phyloP scores from a whole-genome alignment of 2,113 vertebrate species.

The Sceloporus tristichus region DNA sequence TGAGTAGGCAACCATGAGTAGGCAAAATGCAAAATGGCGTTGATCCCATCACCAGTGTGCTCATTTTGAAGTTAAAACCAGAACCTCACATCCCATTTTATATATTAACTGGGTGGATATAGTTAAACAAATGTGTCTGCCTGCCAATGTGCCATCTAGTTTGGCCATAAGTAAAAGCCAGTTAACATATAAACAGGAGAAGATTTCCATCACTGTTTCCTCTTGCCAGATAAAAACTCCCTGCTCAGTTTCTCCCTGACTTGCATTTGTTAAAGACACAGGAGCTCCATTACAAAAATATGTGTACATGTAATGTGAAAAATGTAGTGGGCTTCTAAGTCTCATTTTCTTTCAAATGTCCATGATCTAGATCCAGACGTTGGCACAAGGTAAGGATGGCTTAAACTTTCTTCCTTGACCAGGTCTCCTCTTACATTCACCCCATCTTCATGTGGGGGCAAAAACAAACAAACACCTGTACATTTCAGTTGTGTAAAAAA shows the following conservation, averaged over 20 bases:
- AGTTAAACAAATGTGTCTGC: neutral
- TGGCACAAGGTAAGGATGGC: neutral
- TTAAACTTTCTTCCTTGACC: neutral
- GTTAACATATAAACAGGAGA: neutral
- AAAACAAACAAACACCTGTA: neutral
- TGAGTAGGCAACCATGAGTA: neutral
- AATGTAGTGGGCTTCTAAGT: neutral
- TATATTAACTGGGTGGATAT: neutral
- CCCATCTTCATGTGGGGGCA: neutral
- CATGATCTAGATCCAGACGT: neutral
- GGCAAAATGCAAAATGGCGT: too few species aligned
- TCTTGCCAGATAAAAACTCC: neutral
- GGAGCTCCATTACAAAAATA: neutral
- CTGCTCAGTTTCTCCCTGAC: neutral
- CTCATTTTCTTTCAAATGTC: neutral
- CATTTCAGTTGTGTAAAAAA: neutral
- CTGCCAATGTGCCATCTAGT: neutral
- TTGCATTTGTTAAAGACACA: neutral
- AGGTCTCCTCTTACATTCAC: neutral
- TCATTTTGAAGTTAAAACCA: neutral
- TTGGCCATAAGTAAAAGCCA: neutral
- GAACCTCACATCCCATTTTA: too few species aligned
- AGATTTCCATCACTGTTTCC: neutral
- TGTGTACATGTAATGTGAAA: neutral
- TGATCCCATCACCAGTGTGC: neutral